Percentiles rank a stretch among this genome's conserved stretches.
These are phyloP conservation scores for Octodonta nipae DNA, from an alignment of 2,888 invertebrate species.

Conservation along the genomic window DNA sequence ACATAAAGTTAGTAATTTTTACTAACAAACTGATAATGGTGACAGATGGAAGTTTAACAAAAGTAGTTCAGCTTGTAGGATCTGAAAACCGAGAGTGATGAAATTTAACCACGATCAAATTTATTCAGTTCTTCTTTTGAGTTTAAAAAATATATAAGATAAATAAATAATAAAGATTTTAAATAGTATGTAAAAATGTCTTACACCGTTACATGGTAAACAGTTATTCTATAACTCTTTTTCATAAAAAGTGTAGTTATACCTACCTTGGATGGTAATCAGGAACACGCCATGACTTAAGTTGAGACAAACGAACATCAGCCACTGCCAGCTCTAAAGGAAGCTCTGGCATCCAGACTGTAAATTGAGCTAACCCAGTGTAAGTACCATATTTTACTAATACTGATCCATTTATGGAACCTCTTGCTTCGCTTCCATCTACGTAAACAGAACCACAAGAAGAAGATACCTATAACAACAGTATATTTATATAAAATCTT, in stretches of 20 bases:
- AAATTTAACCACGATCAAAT: neutral
- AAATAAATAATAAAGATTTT: neutral
- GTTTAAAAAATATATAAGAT: neutral
- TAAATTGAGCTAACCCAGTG: conserved; percentile 75
- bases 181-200: conserved; percentile 2
- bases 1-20: no score
- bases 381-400: conserved; percentile 85
- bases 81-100: no score
- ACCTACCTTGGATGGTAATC: conserved; percentile 50
- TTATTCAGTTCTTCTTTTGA: neutral
- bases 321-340: conserved; percentile 80
- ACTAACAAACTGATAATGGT: no score
- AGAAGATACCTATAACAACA: conserved; percentile 65
- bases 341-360: conserved; percentile 94
- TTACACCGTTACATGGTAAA: neutral
- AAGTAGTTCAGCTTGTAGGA: no score
- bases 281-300: conserved; percentile 88
- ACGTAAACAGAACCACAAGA: conserved; percentile 93
- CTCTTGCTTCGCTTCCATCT: conserved; percentile 87
- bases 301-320: conserved; percentile 79
- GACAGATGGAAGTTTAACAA: no score
- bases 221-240: no score
- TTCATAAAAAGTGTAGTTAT: conserved; percentile 8
- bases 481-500: no score
- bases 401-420: conserved; percentile 87